Evolutionary conservation across 2,797 vertebrate genomes (phyloP).

Genomic region (Orestias chungarensis): DNA sequence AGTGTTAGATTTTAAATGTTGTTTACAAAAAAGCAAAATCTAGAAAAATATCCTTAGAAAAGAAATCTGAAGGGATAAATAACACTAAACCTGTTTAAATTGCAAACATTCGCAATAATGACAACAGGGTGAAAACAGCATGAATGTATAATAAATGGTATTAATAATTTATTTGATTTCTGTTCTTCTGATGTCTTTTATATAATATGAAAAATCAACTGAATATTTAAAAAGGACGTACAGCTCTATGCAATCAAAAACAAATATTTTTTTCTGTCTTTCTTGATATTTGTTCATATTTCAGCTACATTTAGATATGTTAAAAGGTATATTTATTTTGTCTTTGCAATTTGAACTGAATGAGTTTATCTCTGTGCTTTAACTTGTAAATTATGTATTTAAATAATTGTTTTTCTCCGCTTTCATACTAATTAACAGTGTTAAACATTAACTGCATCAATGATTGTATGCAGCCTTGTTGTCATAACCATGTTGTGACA

Average conservation of each 20-base stretch:
- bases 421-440: conserved; percentile 21
- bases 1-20: conserved; percentile 14
- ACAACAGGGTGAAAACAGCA: not conserved
- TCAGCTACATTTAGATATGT: conserved; percentile 2
- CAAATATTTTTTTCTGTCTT: not conserved
- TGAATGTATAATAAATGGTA: not conserved
- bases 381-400: not conserved
- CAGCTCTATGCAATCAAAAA: conserved; percentile 32
- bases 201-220: conserved; percentile 11
- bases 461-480: conserved; percentile 14
- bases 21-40: conserved; percentile 5
- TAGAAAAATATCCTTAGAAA: conserved; percentile 2
- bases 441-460: conserved; percentile 18
- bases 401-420: not conserved
- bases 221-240: conserved; percentile 2
- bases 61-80: not conserved
- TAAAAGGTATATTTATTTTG: conserved; percentile 3
- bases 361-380: conserved; percentile 4
- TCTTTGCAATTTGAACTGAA: conserved; percentile 26
- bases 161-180: not conserved
- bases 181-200: not conserved
- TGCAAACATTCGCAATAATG: not conserved
- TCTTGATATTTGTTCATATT: conserved; percentile 3
- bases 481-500: not conserved
- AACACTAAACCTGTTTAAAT: not conserved